Evolutionary conservation across 2,888 invertebrate species (phyloP).

Genomic region (Stenolophus ochropezus): DNA sequence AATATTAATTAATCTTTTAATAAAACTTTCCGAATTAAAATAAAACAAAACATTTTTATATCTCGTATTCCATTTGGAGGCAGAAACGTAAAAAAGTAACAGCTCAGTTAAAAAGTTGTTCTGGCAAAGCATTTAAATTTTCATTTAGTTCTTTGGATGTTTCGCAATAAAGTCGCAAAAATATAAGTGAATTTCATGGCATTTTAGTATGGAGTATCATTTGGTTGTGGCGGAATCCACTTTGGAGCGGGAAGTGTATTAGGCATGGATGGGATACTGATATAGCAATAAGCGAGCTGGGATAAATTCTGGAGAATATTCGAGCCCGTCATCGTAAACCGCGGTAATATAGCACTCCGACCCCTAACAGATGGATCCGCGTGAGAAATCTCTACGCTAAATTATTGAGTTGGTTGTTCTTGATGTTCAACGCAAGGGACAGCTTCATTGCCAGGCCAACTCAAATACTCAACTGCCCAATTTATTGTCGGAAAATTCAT

Average conservation of each 20-base stretch:
- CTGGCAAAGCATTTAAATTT: neutral
- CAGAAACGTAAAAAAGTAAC: neutral
- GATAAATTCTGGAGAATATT: slow-evolving; percentile 54
- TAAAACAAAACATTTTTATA: neutral
- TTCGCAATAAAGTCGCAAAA: neutral
- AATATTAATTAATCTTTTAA: neutral
- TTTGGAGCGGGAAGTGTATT: slow-evolving; percentile 25
- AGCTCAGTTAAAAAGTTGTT: neutral
- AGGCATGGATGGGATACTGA: slow-evolving; percentile 8
- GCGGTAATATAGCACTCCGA: slow-evolving; percentile 35
- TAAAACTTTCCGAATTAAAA: neutral
- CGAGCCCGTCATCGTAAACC: slow-evolving; percentile 52
- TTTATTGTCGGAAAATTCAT: too few species aligned
- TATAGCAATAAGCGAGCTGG: slow-evolving; percentile 35
- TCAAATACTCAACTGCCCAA: too few species aligned
- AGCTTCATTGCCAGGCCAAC: neutral
- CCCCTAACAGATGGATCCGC: slow-evolving; percentile 51
- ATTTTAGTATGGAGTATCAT: slow-evolving; percentile 7
- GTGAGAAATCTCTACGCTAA: slow-evolving; percentile 51
- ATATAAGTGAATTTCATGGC: slow-evolving; percentile 11
- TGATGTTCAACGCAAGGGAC: slow-evolving; percentile 12
- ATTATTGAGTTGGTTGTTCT: slow-evolving; percentile 51
- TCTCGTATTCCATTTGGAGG: neutral
- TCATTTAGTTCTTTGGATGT: slow-evolving; percentile 4
- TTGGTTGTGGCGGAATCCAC: slow-evolving; percentile 30